Base-by-base conservation (phyloP, 2,113 vertebrate species). In the Notiomystis cincta region DNA sequence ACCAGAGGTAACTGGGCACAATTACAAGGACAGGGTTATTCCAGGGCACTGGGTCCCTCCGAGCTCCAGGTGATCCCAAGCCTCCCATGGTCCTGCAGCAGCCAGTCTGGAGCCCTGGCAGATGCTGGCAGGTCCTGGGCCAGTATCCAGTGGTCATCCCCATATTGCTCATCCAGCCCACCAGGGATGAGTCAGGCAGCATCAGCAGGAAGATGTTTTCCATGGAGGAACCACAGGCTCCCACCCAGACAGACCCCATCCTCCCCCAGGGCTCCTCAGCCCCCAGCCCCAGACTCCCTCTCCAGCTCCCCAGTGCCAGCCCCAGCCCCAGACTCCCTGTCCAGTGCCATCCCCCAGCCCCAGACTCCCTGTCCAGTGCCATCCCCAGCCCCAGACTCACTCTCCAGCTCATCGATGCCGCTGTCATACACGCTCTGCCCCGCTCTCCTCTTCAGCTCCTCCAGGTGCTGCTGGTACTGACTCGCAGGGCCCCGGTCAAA, bases 391-490 rank as follows among this genome's bases (percentile, higher is more conserved):
- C 38, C 35, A 37, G 57, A 25, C 35, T 60, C 60, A 8, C 62
- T 70, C n/a, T 50, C 47, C 48, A 51, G 48, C 37, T 72, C 70
- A 10, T 54, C 57, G 1, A 96, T 96, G 89, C 97, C 97, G 0
- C 97, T 97, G 78, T 97, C 96, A 0, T 95, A 96, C 14, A 93
- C 30, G 0, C 58, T 93, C 42, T 66, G 85, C 3, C 47, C 67
- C 0, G 18, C 67, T 69, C 25, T 93, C 44, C 58, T 92, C 93
- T 92, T 96, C 89, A 96, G 78, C 81, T 96, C 96, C 65, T 95
- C 82, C 93, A 96, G 47, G 58, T 97, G 96, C 65, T 97, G 93
- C 93, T 96, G 82, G 25, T 93, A 97, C 5, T 76, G 93, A 8
- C 50, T 20, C 0, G 40, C 45, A 0, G 82, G 67, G 4, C 97